phyloP scores from a whole-genome alignment of 2,797 vertebrate genomes.

The Uromys caudimaculatus region DNA sequence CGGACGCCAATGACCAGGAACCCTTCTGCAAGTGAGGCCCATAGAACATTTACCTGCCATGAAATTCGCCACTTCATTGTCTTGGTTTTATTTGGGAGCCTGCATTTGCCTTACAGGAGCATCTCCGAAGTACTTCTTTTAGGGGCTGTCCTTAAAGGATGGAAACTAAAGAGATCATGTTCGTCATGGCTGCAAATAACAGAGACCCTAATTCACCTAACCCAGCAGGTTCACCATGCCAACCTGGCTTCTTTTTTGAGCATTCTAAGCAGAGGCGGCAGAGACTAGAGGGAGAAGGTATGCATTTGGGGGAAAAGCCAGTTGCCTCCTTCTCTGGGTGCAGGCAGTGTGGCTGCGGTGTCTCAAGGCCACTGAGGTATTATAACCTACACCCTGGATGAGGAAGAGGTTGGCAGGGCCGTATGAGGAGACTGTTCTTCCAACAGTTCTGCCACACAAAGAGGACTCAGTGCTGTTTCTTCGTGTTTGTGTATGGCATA shows the following conservation, averaged over 20 bases:
- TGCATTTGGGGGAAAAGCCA: rapidly evolving
- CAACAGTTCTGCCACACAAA: background rate
- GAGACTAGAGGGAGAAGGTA: background rate
- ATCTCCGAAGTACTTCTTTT: background rate
- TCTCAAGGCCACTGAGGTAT: background rate
- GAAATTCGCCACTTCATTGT: background rate
- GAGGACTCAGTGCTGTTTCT: background rate
- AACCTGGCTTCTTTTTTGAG: background rate
- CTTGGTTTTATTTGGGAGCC: constrained; percentile 10
- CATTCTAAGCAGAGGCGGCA: background rate
- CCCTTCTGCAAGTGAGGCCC: background rate
- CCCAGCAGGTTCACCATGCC: background rate
- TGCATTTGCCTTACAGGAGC: constrained; percentile 37
- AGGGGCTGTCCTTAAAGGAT: background rate
- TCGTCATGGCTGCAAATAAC: background rate
- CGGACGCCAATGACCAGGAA: background rate
- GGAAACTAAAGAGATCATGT: background rate
- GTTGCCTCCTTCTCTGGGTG: background rate
- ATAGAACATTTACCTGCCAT: background rate
- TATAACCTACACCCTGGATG: background rate
- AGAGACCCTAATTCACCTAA: rapidly evolving
- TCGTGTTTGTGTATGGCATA: background rate
- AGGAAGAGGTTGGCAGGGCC: background rate
- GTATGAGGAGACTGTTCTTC: background rate
- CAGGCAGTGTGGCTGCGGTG: background rate